phyloP scores from a whole-genome alignment of 2,797 vertebrate genomes.

The Rhabdophis nuchalis region DNA sequence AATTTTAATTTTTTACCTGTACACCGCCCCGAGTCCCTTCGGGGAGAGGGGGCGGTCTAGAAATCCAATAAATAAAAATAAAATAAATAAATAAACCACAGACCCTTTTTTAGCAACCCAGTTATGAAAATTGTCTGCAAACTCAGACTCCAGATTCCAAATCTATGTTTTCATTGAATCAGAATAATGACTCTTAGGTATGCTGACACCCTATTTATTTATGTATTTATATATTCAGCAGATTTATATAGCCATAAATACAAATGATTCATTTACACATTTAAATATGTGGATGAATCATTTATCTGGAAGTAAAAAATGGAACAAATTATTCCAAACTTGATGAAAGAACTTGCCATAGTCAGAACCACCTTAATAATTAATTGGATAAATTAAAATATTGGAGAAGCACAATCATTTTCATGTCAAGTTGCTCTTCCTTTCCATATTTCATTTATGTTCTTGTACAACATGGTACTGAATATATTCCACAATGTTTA shows the following conservation, averaged over 20 bases:
- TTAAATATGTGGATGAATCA: background rate
- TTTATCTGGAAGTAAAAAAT: background rate
- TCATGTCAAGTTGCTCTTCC: background rate
- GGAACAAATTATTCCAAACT: background rate
- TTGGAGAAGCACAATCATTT: background rate
- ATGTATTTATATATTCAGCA: background rate
- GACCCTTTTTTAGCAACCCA: background rate
- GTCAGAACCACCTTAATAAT: background rate
- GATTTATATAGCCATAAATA: background rate
- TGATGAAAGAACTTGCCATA: background rate
- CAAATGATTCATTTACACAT: background rate
- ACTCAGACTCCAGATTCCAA: background rate
- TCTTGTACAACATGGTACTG: background rate
- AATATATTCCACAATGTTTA: background rate
- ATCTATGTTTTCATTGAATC: background rate
- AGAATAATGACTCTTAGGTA: background rate
- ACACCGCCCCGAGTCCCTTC: too few relatives aligned
- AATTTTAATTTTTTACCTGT: too few relatives aligned
- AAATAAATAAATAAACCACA: too few relatives aligned
- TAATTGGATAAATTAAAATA: background rate
- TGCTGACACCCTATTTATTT: background rate
- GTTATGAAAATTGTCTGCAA: background rate
- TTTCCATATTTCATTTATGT: background rate
- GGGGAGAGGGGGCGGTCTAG: too few relatives aligned
- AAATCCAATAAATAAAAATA: too few relatives aligned